phyloP scores from a whole-genome alignment of 2,797 vertebrate species.

The Heteromormyrus szaboi region DNA sequence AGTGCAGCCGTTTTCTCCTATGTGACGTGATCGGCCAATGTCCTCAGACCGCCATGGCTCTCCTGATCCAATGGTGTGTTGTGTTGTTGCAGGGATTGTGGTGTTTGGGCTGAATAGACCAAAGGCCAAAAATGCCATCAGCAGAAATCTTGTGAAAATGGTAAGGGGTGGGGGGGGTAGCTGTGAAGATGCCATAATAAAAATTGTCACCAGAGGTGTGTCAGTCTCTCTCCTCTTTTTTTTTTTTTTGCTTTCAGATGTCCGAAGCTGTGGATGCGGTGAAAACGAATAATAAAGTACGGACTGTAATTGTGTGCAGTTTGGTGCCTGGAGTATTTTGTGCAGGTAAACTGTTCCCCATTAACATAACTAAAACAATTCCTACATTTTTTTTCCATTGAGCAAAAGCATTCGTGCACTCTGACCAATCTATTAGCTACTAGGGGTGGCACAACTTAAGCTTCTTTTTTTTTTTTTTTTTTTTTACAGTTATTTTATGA shows the following conservation, averaged over 20 bases:
- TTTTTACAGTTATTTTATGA: neutral
- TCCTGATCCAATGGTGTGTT: conserved; percentile 6
- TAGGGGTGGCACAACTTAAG: neutral
- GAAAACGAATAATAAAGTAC: conserved; percentile 86
- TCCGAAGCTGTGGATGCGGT: conserved; percentile 80
- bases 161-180: conserved; percentile 60
- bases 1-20: neutral
- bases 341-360: conserved; percentile 68
- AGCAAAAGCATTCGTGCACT: neutral
- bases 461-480: neutral
- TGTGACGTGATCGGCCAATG: neutral
- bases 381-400: neutral
- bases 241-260: conserved; percentile 58
- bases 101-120: conserved; percentile 90
- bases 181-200: neutral
- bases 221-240: neutral
- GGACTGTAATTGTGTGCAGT: conserved; percentile 86
- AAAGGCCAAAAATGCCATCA: conserved; percentile 91
- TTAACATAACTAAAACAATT: neutral
- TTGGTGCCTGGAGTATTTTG: conserved; percentile 92
- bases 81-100: conserved; percentile 76
- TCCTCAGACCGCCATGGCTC: neutral
- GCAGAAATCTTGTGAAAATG: conserved; percentile 85
- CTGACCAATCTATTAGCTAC: neutral
- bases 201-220: neutral